These are phyloP conservation scores for Rallus limicola DNA, from an alignment of 2,113 vertebrate genomes.

Conservation along the genomic window DNA sequence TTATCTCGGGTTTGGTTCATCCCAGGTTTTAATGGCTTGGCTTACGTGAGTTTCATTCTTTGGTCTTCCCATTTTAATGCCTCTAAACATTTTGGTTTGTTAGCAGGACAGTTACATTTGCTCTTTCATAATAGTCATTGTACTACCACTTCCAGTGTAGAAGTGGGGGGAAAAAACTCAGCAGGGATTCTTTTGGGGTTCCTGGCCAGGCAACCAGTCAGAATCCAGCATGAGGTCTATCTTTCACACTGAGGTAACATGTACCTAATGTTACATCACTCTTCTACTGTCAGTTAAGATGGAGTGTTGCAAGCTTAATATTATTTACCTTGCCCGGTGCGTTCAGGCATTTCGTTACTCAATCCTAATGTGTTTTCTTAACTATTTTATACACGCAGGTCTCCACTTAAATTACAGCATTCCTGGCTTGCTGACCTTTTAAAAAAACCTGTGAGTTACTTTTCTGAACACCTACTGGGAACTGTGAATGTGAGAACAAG, in stretches of 20 bases:
- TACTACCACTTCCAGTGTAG: not conserved
- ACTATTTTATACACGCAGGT: not conserved
- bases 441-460: not conserved
- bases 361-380: not conserved
- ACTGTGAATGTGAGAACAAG: not conserved
- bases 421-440: not conserved
- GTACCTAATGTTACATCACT: too few relatives aligned
- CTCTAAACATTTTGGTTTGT: not conserved
- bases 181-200: not conserved
- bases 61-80: not conserved
- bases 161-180: accelerated
- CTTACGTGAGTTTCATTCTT: not conserved
- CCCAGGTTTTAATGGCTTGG: not conserved
- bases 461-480: not conserved
- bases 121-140: not conserved
- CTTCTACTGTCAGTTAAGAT: not conserved
- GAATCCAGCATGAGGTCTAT: accelerated
- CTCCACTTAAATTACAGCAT: not conserved
- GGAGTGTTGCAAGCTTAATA: not conserved
- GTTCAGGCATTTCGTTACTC: not conserved
- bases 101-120: not conserved
- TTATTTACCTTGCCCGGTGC: not conserved
- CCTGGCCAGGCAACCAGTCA: not conserved
- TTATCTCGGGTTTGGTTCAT: not conserved
- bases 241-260: not conserved